A percentile compares a stretch with the other conserved stretches of the same genome.
Conservation (phyloP, 2,888 invertebrate species). For the Cosmopolites sordidus region DNA sequence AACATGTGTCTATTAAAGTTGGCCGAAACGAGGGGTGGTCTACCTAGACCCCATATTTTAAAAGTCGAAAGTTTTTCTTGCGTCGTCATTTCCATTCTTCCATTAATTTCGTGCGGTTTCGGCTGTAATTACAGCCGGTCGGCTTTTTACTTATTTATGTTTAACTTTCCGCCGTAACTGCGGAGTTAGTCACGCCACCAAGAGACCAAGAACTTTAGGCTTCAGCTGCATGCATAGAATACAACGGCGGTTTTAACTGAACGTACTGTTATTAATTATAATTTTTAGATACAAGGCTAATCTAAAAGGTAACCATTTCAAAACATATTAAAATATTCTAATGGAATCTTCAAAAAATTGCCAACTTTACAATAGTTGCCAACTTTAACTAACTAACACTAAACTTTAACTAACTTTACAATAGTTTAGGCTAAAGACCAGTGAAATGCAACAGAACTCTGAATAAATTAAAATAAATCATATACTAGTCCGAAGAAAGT, state of each 20-base stretch:
- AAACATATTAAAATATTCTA: no score
- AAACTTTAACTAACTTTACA: no score
- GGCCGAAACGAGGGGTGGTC: not conserved
- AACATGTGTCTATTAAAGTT: not conserved
- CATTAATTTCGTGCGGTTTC: constrained; percentile 12
- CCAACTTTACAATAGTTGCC: no score
- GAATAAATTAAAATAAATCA: no score
- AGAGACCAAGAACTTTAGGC: not conserved
- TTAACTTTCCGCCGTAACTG: constrained; percentile 9
- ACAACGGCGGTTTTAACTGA: constrained; percentile 1
- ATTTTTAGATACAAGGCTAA: no score
- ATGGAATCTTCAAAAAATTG: no score
- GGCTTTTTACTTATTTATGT: constrained; percentile 9
- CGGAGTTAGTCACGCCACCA: constrained; percentile 10
- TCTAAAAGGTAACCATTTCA: no score
- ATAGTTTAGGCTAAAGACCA: no score
- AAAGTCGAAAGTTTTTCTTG: constrained; percentile 6
- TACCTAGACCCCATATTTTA: constrained; percentile 6
- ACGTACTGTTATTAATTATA: no score
- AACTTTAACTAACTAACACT: no score
- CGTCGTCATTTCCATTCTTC: constrained; percentile 8
- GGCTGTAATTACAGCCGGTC: constrained; percentile 8
- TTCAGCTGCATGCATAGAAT: constrained; percentile 9
- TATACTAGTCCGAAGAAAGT: no score
- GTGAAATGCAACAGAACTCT: no score